These are phyloP conservation scores for Drosophila tristis DNA, from an alignment of 1,140 invertebrate genomes.

Conservation along the genomic window DNA sequence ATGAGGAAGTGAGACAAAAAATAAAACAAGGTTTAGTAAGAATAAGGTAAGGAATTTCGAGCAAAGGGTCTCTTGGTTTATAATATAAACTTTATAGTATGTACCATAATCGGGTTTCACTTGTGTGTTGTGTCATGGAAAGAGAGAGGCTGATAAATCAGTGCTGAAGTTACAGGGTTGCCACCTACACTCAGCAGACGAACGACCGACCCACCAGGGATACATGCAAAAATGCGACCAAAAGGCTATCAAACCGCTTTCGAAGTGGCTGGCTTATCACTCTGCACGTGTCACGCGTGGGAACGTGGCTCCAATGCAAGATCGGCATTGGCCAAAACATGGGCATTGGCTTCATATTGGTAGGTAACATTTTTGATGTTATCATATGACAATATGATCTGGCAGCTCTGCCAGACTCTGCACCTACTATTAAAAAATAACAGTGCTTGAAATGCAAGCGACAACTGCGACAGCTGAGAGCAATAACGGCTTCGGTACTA, in stretches of 20 bases:
- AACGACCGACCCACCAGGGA: constrained; percentile 15
- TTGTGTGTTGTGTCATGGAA: background rate
- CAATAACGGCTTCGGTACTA: constrained; percentile 25
- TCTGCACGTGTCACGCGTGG: too few relatives aligned
- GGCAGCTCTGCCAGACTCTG: constrained; percentile 18
- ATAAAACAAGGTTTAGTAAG: constrained; percentile 7
- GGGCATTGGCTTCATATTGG: too few relatives aligned
- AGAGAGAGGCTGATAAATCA: constrained; percentile 23
- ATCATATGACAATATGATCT: too few relatives aligned
- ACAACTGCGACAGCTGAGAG: constrained; percentile 13
- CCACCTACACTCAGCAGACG: constrained; percentile 15
- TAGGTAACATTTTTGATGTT: too few relatives aligned
- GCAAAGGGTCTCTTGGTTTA: background rate
- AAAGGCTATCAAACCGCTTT: background rate
- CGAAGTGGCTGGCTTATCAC: constrained; percentile 14
- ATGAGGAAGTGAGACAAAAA: constrained; percentile 50
- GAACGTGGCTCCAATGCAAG: too few relatives aligned
- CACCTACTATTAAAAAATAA: constrained; percentile 11
- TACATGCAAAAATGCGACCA: constrained; percentile 11
- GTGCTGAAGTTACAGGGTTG: constrained; percentile 19
- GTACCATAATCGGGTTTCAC: background rate
- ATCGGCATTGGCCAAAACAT: too few relatives aligned
- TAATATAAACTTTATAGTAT: background rate
- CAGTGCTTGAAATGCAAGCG: constrained; percentile 24
- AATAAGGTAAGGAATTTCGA: background rate